Conservation (phyloP, 92 coral and sea anemone species). For the Ricordea florida region DNA sequence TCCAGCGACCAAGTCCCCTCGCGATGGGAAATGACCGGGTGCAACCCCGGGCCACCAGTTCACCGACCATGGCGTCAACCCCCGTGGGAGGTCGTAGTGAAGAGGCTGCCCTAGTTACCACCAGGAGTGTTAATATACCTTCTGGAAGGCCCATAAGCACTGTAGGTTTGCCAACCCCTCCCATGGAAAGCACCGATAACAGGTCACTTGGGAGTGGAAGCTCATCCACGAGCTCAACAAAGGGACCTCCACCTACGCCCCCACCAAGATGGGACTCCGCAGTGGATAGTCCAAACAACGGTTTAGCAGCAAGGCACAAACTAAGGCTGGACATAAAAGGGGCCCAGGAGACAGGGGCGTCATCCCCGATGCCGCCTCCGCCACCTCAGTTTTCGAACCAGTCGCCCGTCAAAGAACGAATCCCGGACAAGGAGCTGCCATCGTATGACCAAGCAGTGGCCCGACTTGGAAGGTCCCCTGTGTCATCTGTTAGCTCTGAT, state of each 20-base stretch:
- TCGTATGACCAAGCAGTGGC: constrained; percentile 58
- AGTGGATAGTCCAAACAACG: constrained; percentile 21
- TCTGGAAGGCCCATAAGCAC: constrained; percentile 84
- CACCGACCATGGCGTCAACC: constrained; percentile 23
- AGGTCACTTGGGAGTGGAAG: constrained; percentile 37
- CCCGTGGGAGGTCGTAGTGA: constrained; percentile 19
- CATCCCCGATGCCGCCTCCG: constrained; percentile 20
- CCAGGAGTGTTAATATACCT: constrained; percentile 38
- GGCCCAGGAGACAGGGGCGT: neutral
- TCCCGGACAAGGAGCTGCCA: constrained; percentile 14
- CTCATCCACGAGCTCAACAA: constrained; percentile 34
- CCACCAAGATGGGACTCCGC: constrained; percentile 92
- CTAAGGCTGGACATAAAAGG: neutral
- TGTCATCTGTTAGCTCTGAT: neutral
- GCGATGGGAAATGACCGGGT: constrained; percentile 19
- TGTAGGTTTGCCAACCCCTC: constrained; percentile 91
- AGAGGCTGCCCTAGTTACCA: constrained; percentile 21
- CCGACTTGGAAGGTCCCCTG: constrained; percentile 36
- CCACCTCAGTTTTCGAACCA: constrained; percentile 22
- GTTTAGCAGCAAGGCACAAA: neutral
- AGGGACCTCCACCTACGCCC: constrained; percentile 71
- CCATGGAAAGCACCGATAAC: constrained; percentile 70
- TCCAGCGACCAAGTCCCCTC: constrained; percentile 55
- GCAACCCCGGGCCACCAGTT: constrained; percentile 6
- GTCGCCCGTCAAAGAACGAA: neutral